These are phyloP conservation scores for Hypocryptadius cinnamomeus DNA, from an alignment of 2,113 vertebrate species.

Conservation along the genomic window DNA sequence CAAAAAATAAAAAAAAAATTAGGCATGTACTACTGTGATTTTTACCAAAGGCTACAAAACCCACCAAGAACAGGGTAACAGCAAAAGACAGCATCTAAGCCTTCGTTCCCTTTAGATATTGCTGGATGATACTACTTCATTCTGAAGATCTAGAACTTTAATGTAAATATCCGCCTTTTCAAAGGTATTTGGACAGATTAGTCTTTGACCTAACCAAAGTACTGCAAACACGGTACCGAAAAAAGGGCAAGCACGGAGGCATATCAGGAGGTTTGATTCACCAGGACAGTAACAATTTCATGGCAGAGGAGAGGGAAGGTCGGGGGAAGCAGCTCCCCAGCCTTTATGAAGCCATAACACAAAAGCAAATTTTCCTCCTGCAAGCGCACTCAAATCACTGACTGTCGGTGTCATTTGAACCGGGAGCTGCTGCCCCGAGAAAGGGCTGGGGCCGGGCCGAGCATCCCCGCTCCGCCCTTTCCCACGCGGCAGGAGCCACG, in stretches of 20 bases:
- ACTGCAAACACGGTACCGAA: accelerated
- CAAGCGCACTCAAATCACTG: background rate
- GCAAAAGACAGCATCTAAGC: background rate
- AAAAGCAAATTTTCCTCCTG: background rate
- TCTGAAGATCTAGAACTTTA: background rate
- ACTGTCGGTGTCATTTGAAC: accelerated
- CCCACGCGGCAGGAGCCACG: background rate
- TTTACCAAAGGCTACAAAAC: background rate
- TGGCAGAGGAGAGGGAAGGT: background rate
- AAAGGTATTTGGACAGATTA: background rate
- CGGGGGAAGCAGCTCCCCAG: background rate
- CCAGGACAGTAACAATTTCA: background rate
- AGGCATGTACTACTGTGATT: background rate
- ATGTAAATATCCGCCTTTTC: background rate
- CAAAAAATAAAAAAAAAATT: too few relatives aligned
- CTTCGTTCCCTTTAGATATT: background rate
- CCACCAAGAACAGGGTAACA: background rate
- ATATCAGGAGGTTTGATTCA: background rate
- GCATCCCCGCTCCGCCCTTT: background rate
- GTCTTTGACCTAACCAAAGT: background rate
- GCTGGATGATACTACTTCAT: background rate
- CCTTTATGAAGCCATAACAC: background rate
- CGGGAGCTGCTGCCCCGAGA: background rate
- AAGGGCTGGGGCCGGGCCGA: background rate
- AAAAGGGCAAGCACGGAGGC: background rate